A percentile compares a stretch with the other conserved stretches of the same genome.
phyloP scores from a whole-genome alignment of 1,140 invertebrate species.

The Drosophila nebulosa region DNA sequence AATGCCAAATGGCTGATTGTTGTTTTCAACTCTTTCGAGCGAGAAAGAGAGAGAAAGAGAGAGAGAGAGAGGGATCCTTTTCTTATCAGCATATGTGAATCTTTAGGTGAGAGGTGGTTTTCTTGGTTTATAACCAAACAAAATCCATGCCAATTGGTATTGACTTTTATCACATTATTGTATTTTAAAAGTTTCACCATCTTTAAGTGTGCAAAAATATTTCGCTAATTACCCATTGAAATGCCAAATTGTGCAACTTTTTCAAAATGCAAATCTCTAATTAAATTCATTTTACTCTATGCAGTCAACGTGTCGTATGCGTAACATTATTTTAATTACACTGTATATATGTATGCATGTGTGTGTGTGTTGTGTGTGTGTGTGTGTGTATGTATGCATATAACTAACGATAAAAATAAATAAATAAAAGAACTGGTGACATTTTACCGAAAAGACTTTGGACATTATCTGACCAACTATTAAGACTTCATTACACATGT shows the following conservation, averaged over 20 bases:
- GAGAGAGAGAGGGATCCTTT: not conserved
- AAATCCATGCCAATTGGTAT: not conserved
- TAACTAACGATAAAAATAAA: slow-evolving; percentile 37
- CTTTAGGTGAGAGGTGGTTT: slow-evolving; percentile 10
- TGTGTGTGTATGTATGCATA: no score
- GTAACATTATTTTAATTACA: slow-evolving; percentile 74
- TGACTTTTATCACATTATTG: not conserved
- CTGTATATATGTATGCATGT: no score
- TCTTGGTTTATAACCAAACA: not conserved
- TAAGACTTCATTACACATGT: slow-evolving; percentile 78
- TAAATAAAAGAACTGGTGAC: slow-evolving; percentile 42
- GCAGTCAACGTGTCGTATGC: slow-evolving; percentile 64
- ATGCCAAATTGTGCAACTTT: not conserved
- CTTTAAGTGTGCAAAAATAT: not conserved
- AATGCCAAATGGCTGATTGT: slow-evolving; percentile 53
- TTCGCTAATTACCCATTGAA: not conserved
- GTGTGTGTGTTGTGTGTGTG: no score
- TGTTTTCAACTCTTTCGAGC: no score
- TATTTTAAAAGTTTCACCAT: not conserved
- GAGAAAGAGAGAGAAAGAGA: no score
- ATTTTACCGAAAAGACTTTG: slow-evolving; percentile 42
- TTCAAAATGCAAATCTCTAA: not conserved
- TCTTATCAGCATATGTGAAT: slow-evolving; percentile 11
- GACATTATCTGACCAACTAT: slow-evolving; percentile 66
- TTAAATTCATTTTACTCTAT: not conserved